These are phyloP conservation scores for Eristalinus sepulchralis DNA, from an alignment of 2,888 invertebrate genomes.

Conservation along the genomic window DNA sequence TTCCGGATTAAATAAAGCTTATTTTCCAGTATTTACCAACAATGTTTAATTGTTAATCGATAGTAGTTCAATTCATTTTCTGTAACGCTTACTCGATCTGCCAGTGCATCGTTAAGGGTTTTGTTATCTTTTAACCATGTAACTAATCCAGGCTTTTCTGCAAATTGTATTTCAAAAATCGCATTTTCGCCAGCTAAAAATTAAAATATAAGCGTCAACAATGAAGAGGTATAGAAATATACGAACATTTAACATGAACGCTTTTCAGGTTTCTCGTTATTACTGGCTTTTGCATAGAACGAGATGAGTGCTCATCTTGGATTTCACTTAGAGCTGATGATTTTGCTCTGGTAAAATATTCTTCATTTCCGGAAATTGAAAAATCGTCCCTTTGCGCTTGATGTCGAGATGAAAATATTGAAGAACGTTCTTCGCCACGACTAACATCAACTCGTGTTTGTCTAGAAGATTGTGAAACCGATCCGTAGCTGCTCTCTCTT, in stretches of 20 bases:
- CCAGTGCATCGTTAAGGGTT: slow-evolving; percentile 87
- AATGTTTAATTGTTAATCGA: slow-evolving; percentile 89
- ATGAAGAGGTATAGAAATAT: background rate
- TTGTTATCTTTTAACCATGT: slow-evolving; percentile 95
- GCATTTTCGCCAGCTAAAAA: slow-evolving; percentile 90
- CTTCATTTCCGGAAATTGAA: slow-evolving; percentile 30
- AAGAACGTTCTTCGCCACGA: slow-evolving; percentile 49
- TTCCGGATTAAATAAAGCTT: background rate
- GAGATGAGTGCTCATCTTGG: slow-evolving; percentile 73
- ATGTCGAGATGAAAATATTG: slow-evolving; percentile 54
- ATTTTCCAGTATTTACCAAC: slow-evolving; percentile 77
- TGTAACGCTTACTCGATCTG: slow-evolving; percentile 87
- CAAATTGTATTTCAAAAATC: slow-evolving; percentile 89
- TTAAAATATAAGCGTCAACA: background rate
- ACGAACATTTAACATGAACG: slow-evolving; percentile 91
- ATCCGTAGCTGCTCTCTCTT: slow-evolving; percentile 59
- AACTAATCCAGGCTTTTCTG: slow-evolving; percentile 85
- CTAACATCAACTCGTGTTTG: slow-evolving; percentile 36
- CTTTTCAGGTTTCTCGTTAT: slow-evolving; percentile 90
- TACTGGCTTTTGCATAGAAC: slow-evolving; percentile 84
- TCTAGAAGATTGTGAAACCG: slow-evolving; percentile 49
- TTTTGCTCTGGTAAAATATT: slow-evolving; percentile 38
- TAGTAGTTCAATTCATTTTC: slow-evolving; percentile 84
- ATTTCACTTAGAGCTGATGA: slow-evolving; percentile 59
- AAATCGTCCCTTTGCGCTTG: slow-evolving; percentile 28